Evolutionary conservation across 1,140 invertebrate genomes (phyloP), one percentile per base, ranked within the genome.

Genomic region (Papilio xuthus): DNA sequence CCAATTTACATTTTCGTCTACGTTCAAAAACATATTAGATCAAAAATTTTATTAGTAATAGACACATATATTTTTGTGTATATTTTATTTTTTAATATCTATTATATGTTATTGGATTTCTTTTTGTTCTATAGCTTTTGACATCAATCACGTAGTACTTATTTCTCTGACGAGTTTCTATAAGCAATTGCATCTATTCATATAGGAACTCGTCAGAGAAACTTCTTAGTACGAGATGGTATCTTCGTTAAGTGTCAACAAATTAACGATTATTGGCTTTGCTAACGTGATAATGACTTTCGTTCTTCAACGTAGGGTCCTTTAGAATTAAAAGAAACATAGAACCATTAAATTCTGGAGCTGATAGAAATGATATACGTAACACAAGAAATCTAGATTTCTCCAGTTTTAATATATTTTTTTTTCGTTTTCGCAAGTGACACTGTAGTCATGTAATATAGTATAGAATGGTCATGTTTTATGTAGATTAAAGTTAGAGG

Each of bases 401-500:
- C 50, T 20, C n/a, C 8, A 2, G 50, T 4, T 53, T 20, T 53
- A 18, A 4, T 4, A 18, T 18, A 6, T 53, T 53, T 9, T n/a
- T 53, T 20, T 53, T 53, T 15, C 13, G 44, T 18, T 53, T 53
- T 53, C 6, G 50, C 50, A 53, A n/a, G n/a, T n/a, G n/a, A n/a
- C 20, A 7, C 18, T 20, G 2, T 20, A n/a, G 7, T 53, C n/a
- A n/a, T 18, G 47, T 50, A 53, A 53, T n/a, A 28, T 67, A 28
- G 28, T 67, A 28, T 67, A 67, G 26, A 15, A 26, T 67, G 26
- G 60, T 28, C 60, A 67, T 67, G 60, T 67, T 67, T 67, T 67
- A 67, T 67, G 60, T 28, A 67, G 60, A 67, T 28, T 67, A 15
- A 10, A 67, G 60, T 67, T 12, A 13, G 60, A 67, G 60, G 60